Percentiles rank a stretch among this genome's conserved stretches.
Conservation (phyloP, 2,113 vertebrate genomes). For the Nothocercus nigrocapillus region DNA sequence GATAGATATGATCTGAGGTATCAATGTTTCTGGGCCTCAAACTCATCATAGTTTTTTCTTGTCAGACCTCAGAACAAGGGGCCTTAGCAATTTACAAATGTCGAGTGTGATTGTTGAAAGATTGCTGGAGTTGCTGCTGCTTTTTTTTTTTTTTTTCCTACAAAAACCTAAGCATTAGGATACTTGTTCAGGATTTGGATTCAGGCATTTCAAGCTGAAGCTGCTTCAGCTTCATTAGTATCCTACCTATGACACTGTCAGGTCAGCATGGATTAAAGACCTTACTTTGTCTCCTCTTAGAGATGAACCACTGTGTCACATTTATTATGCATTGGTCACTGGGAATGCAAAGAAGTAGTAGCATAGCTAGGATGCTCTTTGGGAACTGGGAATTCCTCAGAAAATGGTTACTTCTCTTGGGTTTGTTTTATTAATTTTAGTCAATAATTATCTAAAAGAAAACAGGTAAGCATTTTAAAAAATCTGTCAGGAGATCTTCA, state of each 20-base stretch:
- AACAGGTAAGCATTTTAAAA: background rate
- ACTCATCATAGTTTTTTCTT: background rate
- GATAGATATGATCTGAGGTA: background rate
- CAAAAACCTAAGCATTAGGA: background rate
- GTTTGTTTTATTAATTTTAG: background rate
- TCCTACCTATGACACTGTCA: background rate
- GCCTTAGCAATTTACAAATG: background rate
- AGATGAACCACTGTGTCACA: background rate
- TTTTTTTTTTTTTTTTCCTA: background rate
- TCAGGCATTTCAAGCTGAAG: background rate
- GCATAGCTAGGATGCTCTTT: background rate
- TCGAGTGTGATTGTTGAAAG: background rate
- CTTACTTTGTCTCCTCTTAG: background rate
- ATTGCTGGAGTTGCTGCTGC: background rate
- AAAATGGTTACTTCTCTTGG: background rate
- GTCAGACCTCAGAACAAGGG: background rate
- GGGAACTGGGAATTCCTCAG: background rate
- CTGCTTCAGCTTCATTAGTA: background rate
- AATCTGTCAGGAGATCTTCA: background rate
- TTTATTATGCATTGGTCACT: background rate
- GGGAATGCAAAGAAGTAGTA: background rate
- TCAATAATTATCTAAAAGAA: background rate
- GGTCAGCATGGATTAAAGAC: background rate
- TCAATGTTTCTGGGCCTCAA: background rate
- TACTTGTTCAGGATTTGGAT: background rate